These are phyloP conservation scores for Holocentrus rufus DNA, from an alignment of 2,797 vertebrate genomes.

Conservation along the genomic window DNA sequence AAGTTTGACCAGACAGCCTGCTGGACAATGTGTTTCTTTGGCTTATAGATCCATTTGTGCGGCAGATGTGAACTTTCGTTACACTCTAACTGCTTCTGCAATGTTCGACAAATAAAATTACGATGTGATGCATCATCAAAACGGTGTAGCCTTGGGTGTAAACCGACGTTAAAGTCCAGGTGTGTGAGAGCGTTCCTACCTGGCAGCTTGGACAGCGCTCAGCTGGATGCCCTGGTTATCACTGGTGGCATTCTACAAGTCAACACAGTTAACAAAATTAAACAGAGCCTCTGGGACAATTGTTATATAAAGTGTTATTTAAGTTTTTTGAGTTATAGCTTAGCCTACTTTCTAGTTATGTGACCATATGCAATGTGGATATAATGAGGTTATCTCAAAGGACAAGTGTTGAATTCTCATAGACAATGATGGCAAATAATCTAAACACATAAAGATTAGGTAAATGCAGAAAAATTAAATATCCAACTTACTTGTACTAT, in stretches of 20 bases:
- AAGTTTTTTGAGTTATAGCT: too few species aligned
- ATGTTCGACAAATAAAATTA: not conserved
- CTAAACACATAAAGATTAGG: not conserved
- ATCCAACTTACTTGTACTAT: constrained; percentile 94
- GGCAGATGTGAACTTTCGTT: constrained; percentile 9
- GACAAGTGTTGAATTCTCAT: not conserved
- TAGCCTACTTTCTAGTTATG: not conserved
- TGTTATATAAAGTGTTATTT: too few species aligned
- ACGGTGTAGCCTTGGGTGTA: not conserved
- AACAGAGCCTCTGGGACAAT: not conserved
- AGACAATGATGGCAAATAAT: not conserved
- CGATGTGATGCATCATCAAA: not conserved
- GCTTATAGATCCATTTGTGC: not conserved
- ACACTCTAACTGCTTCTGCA: not conserved
- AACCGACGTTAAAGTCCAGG: not conserved
- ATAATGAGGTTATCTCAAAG: not conserved
- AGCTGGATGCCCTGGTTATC: constrained; percentile 98
- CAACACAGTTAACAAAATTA: constrained; percentile 28
- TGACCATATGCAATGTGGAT: not conserved
- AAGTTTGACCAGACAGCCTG: not conserved
- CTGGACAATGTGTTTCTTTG: not conserved
- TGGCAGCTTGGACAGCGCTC: constrained; percentile 97
- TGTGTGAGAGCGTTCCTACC: constrained; percentile 79
- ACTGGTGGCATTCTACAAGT: constrained; percentile 94
- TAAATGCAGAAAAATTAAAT: not conserved